Evolutionary conservation across 2,113 vertebrate genomes (phyloP), one percentile per base, ranked within the genome.

Genomic region (Cryptomyrus ogoouensis): DNA sequence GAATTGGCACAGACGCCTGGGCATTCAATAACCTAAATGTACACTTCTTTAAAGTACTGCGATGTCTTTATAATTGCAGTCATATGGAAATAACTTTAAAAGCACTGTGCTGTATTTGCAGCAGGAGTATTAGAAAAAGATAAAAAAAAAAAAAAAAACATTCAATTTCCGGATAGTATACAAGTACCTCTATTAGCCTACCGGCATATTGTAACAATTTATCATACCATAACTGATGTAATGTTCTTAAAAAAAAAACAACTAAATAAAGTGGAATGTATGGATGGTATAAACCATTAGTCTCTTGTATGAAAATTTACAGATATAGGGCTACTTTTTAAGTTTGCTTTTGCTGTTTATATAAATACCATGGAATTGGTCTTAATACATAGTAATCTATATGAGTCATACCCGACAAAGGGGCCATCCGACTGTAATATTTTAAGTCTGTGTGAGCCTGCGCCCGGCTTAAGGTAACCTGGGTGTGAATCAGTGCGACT

Each of bases 61-160:
- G 35, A 80, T 80, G 35, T 80, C 74, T 80, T 80, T 80, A 42
- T 80, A 80, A 80, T 80, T 80, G 62, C 62, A 80, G 35, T 80
- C 74, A 80, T 80, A 80, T 80, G 74, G 35, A 80, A 42, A 80
- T 80, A 5, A 80, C 74, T 80, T 80, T 80, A 80, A 80, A 35
- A 70, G 3, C 62, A 70, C 62, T 1, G 10, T 70, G 10, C 62
- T 31, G 62, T 70, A 31, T 31, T 13, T 70, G 62, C 62, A 70
- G 62, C n/a, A 13, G 62, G n/a, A 31, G 62, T 70, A 80, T 80
- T 80, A 17, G 17, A 13, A 80, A 80, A 39, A 80, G 17, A 77
- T 35, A 35, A 35, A 35, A 35, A 35, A 31, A n/a, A n/a, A 77
- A 77, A 27, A 66, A 56, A 56, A 56, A 53, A 53, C 52, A 62